Evolutionary conservation across 2,888 invertebrate genomes (phyloP), one percentile per base, ranked within the genome.

Genomic region (Lymantria dispar): DNA sequence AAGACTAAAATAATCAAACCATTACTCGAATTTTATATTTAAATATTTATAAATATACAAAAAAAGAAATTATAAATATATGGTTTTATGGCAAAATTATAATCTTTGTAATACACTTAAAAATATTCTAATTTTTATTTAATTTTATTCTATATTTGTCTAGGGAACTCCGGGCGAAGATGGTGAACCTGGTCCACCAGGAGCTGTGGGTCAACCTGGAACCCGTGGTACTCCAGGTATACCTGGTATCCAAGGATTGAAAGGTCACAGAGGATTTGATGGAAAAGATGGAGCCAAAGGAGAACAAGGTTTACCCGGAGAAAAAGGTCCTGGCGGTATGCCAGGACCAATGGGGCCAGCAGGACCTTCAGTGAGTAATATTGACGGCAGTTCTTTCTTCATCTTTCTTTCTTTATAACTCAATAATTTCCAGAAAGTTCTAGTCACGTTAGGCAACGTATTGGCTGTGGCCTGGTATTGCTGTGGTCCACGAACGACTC

Each of bases 221-320:
- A 92, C 95, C 0, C 91, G 96, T 62, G 97, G 97, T 0, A 79
- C 94, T 8, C 91, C 93, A 0, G 93, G 97, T 38, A 90, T 95
- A 81, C 96, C 96, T 0, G 97, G 97, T 0, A 85, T 96, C 7
- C 96, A 96, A 2, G 97, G 97, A 2, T 79, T 94, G 0, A 97
- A 97, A 83, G 97, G 97, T 0, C 97, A 97, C 77, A 92, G 96
- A 45, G 97, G 97, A 1, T 96, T 94, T 67, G 94, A 91, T 43
- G 97, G 97, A 14, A 84, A 95, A 51, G 96, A 97, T 72, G 97
- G 97, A 0, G 86, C 93, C 3, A 97, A 97, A 80, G 97, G 97
- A 5, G 96, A 97, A 64, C 94, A 94, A 76, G 97, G 97, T 0
- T 74, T 89, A 1, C 50, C 88, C 3, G 97, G 97, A 29, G 96